Evolutionary conservation across 37 sponge, comb jelly and placozoan genomes (phyloP), one percentile per base, ranked within the genome.

Genomic region (Cliona cf. orientalis): DNA sequence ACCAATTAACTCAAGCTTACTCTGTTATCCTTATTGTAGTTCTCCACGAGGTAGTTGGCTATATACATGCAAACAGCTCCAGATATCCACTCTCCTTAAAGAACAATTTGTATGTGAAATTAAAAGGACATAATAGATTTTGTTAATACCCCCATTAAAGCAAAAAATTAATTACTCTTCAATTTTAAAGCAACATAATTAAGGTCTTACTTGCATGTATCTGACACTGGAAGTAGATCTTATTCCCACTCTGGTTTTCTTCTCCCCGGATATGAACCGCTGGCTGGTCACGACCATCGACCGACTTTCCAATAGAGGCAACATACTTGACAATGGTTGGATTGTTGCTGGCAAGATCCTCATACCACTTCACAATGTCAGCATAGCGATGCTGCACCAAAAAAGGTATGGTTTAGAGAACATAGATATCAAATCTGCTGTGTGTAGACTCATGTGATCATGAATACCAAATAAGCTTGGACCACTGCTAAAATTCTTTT

Each of bases 1-100:
- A n/a, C n/a, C n/a, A n/a, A n/a, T n/a, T n/a, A n/a, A n/a, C n/a
- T n/a, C n/a, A 36, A 12, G 3, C 43, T 46, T 80, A 91, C 95
- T 44, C 53, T 38, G 31, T 69, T 40, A 45, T 84, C 56, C 21
- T 64, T 74, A 5, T 58, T 61, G 66, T 87, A 85, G 66, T 79
- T 79, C 37, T 84, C 76, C 0, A 60, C 73, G 2, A 93, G 66
- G 38, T 80, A 90, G 56, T 66, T 64, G 12, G 86, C 87, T 42
- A 93, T 69, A 55, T 82, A 95, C 83, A 77, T 84, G 57, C 95
- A 95, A 2, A 80, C 81, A 36, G 92, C 89, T 39, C 95, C 95
- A 85, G 87, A 85, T 58, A 95, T 88, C 95, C 95, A 95, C 55
- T 95, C 95, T 49, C 95, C 95, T 95, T n/a, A n/a, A n/a, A n/a